Percentiles rank a stretch among this genome's conserved stretches.
phyloP scores from a whole-genome alignment of 30 jellyfish, hydroid and myxozoan genomes.

The Hydractinia echinata region DNA sequence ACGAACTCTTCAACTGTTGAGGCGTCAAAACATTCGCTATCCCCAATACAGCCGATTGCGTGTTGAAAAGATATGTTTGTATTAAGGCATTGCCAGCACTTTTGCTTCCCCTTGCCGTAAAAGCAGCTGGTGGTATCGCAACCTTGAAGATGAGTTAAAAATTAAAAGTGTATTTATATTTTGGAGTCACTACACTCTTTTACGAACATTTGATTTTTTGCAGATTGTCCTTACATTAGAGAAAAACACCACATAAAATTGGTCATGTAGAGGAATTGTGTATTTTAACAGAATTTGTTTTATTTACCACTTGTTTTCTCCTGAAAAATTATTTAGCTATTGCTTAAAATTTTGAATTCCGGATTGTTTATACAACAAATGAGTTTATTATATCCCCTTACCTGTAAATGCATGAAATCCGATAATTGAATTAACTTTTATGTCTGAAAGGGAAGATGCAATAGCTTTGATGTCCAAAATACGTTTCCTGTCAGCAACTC shows the following conservation, averaged over 20 bases:
- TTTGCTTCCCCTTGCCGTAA: constrained; percentile 8
- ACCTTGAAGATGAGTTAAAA: background rate
- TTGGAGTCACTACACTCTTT: background rate
- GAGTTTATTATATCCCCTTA: too few relatives aligned
- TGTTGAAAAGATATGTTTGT: background rate
- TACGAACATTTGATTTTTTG: too few relatives aligned
- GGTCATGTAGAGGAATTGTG: too few relatives aligned
- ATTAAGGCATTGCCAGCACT: too few relatives aligned
- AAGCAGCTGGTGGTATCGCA: constrained; percentile 5
- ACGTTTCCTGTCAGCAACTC: constrained; percentile 4
- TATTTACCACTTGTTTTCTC: too few relatives aligned
- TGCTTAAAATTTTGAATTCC: background rate
- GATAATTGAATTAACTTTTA: too few relatives aligned
- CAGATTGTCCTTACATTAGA: too few relatives aligned
- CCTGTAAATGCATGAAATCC: too few relatives aligned
- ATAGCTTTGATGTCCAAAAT: background rate
- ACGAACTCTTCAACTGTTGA: constrained; percentile 7
- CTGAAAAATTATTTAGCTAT: too few relatives aligned
- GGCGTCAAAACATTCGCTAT: constrained; percentile 1
- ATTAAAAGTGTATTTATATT: background rate
- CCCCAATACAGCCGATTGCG: background rate
- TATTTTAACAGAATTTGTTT: too few relatives aligned
- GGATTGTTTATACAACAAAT: background rate
- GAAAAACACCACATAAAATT: too few relatives aligned
- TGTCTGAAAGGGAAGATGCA: too few relatives aligned